Conservation (phyloP, 2,113 vertebrate genomes). For the Solenodon paradoxus region DNA sequence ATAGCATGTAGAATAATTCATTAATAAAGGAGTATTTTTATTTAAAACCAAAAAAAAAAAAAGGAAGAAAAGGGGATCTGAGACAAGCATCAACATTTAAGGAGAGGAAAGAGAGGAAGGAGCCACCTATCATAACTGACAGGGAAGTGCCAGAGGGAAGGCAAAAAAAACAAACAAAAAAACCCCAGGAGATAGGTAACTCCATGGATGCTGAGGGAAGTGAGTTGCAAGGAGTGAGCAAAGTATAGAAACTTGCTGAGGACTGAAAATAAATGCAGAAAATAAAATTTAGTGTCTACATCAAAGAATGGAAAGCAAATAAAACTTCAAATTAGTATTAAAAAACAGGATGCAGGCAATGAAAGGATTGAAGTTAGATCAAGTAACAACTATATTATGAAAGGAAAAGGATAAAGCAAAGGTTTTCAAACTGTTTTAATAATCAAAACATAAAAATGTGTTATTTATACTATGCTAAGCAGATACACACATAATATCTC, state of each 20-base stretch:
- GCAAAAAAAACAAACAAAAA: not conserved
- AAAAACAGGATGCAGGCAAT: not conserved
- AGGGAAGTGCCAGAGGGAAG: not conserved
- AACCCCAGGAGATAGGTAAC: not conserved
- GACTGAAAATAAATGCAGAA: not conserved
- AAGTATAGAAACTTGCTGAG: not conserved
- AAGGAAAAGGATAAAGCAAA: not conserved
- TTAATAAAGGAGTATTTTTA: conserved; percentile 91
- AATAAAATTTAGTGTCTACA: not conserved
- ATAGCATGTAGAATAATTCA: conserved; percentile 92
- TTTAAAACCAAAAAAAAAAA: too few species aligned
- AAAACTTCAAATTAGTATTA: not conserved
- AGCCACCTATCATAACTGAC: not conserved
- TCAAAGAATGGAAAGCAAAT: not conserved
- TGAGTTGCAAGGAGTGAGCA: not conserved
- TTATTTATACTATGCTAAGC: not conserved
- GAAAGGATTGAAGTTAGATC: not conserved
- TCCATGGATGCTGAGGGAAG: not conserved
- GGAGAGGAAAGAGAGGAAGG: not conserved
- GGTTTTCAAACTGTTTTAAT: not conserved
- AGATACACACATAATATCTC: not conserved
- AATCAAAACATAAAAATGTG: not conserved
- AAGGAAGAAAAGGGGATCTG: not conserved
- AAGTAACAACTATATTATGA: not conserved
- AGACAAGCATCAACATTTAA: not conserved